Conservation (phyloP, 2,888 invertebrate species). For the Cristatella mucedo region DNA sequence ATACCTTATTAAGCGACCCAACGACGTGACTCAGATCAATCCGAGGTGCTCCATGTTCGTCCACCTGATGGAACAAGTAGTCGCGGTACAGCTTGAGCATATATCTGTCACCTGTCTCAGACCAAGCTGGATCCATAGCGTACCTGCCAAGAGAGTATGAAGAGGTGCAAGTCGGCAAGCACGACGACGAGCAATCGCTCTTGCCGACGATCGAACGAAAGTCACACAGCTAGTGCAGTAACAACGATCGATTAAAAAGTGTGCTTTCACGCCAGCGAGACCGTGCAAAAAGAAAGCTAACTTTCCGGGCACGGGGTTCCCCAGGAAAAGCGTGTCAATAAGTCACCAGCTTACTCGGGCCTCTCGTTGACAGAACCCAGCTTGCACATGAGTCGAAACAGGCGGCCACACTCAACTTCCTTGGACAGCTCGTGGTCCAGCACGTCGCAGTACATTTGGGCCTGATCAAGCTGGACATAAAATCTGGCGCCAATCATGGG, state of each 20-base stretch:
- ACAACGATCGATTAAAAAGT: too few relatives aligned
- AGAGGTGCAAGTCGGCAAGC: too few relatives aligned
- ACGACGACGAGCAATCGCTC: too few relatives aligned
- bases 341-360: constrained; percentile 67
- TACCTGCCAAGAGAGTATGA: too few relatives aligned
- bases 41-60: constrained; percentile 85
- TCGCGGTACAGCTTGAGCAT: constrained; percentile 94
- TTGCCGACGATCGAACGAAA: too few relatives aligned
- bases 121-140: constrained; percentile 82
- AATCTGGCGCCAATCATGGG: constrained; percentile 95
- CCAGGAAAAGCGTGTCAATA: constrained; percentile 1
- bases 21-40: constrained; percentile 87
- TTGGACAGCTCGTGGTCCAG: constrained; percentile 75
- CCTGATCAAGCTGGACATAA: constrained; percentile 81
- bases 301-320: too few relatives aligned
- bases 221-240: too few relatives aligned
- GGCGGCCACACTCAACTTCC: constrained; percentile 64
- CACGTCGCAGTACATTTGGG: constrained; percentile 69
- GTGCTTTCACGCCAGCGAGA: too few relatives aligned
- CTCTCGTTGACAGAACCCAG: constrained; percentile 85
- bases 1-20: constrained; percentile 70
- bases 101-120: constrained; percentile 94
- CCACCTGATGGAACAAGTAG: constrained; percentile 80
- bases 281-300: too few relatives aligned
- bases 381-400: constrained; percentile 76